These are phyloP conservation scores for Spinus olivaceus DNA, from an alignment of 2,797 vertebrate genomes.

Conservation along the genomic window DNA sequence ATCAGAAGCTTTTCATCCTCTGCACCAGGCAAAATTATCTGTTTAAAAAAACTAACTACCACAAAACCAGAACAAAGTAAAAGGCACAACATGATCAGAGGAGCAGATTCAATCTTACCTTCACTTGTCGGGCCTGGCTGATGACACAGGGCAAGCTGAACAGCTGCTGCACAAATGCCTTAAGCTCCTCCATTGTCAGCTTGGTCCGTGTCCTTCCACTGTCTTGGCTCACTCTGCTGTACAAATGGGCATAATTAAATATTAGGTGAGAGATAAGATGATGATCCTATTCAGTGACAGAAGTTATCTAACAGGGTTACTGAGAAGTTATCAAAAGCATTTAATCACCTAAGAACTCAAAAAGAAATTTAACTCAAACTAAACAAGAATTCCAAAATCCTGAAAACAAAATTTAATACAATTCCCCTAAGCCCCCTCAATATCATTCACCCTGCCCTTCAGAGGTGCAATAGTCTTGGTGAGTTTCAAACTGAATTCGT, in stretches of 20 bases:
- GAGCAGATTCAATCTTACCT: constrained; percentile 76
- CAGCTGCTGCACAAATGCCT: constrained; percentile 95
- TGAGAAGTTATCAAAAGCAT: background rate
- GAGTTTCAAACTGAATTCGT: background rate
- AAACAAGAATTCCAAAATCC: background rate
- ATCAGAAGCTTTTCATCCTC: background rate
- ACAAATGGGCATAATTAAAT: background rate
- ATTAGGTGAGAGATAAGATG: background rate
- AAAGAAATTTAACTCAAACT: fast-evolving
- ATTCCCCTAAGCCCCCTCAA: background rate
- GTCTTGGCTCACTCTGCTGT: constrained; percentile 84
- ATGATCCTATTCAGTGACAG: background rate
- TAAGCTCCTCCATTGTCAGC: constrained; percentile 94
- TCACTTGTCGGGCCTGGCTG: constrained; percentile 93
- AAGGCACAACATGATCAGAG: background rate
- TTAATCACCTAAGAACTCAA: background rate
- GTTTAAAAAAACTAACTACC: background rate
- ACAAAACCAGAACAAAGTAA: background rate
- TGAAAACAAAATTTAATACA: background rate
- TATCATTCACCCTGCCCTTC: background rate
- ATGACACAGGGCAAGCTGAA: constrained; percentile 93
- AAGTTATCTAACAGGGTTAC: background rate
- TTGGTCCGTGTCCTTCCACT: constrained; percentile 88
- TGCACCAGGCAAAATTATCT: background rate
- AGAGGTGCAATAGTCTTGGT: background rate